Evolutionary conservation across 2,888 invertebrate genomes (phyloP).

Genomic region (Achlya flavicornis): DNA sequence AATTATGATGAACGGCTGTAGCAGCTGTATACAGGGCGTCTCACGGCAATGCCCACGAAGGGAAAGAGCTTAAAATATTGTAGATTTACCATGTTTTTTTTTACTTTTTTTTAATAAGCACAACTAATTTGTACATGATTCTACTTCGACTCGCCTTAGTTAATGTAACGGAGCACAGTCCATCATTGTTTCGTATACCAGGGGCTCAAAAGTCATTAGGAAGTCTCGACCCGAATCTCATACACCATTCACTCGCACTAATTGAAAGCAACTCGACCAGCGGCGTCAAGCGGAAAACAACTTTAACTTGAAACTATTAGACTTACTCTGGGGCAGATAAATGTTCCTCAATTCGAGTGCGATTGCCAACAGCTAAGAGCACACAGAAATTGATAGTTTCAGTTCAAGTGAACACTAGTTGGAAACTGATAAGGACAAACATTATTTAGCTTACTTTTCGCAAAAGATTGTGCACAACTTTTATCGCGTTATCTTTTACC

Average conservation of each 20-base stretch:
- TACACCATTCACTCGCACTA: slow-evolving; percentile 39
- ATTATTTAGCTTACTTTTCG: not conserved
- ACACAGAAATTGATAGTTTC: slow-evolving; percentile 34
- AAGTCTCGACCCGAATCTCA: slow-evolving; percentile 33
- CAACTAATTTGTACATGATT: too few relatives aligned
- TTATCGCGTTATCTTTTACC: not conserved
- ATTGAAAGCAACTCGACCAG: slow-evolving; percentile 42
- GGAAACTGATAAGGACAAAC: slow-evolving; percentile 17
- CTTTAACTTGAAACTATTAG: slow-evolving; percentile 32
- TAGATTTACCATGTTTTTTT: too few relatives aligned
- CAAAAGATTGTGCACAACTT: not conserved
- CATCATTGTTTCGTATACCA: slow-evolving; percentile 17
- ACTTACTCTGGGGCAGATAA: slow-evolving; percentile 28
- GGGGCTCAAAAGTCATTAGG: slow-evolving; percentile 32
- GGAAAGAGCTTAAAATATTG: too few relatives aligned
- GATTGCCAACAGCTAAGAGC: slow-evolving; percentile 27
- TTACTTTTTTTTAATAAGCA: too few relatives aligned
- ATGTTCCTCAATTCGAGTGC: slow-evolving; percentile 23
- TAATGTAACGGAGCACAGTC: not conserved
- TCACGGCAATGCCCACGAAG: not conserved
- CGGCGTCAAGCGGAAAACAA: slow-evolving; percentile 31
- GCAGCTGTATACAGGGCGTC: too few relatives aligned
- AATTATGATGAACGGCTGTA: too few relatives aligned
- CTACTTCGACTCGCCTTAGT: too few relatives aligned
- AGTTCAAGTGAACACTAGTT: slow-evolving; percentile 23